Conservation (phyloP, 2,797 vertebrate species). For the Lophius americanus region DNA sequence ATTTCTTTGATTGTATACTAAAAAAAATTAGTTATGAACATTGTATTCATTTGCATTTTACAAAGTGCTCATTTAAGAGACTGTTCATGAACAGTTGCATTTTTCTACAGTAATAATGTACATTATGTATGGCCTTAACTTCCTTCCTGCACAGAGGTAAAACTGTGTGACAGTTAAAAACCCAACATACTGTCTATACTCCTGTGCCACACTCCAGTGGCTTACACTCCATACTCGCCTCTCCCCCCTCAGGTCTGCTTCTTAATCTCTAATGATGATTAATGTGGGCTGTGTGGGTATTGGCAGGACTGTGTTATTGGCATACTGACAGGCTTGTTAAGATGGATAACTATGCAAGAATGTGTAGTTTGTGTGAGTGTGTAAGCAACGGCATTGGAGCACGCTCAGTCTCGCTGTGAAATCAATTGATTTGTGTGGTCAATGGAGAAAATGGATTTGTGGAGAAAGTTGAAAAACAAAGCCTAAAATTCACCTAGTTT, state of each 20-base stretch:
- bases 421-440: conserved; percentile 70
- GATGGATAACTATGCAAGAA: conserved; percentile 73
- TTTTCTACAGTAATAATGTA: background rate
- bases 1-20: too few relatives aligned
- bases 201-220: conserved; percentile 35
- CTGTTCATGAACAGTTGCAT: background rate
- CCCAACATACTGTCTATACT: conserved; percentile 27
- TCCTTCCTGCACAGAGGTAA: background rate
- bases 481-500: conserved; percentile 54
- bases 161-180: conserved; percentile 18
- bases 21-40: too few relatives aligned
- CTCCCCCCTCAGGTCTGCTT: conserved; percentile 52
- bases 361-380: conserved; percentile 40
- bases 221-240: conserved; percentile 40
- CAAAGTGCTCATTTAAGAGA: background rate
- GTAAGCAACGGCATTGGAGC: background rate
- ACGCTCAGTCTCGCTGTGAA: conserved; percentile 43
- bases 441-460: conserved; percentile 67
- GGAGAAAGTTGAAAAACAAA: conserved; percentile 60
- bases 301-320: conserved; percentile 75
- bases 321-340: conserved; percentile 74
- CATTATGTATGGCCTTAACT: background rate
- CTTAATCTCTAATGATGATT: conserved; percentile 80
- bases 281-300: conserved; percentile 70
- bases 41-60: too few relatives aligned